Percentiles rank a stretch among this genome's conserved stretches.
phyloP scores from a whole-genome alignment of 2,113 vertebrate species.

The Electrona antarctica region DNA sequence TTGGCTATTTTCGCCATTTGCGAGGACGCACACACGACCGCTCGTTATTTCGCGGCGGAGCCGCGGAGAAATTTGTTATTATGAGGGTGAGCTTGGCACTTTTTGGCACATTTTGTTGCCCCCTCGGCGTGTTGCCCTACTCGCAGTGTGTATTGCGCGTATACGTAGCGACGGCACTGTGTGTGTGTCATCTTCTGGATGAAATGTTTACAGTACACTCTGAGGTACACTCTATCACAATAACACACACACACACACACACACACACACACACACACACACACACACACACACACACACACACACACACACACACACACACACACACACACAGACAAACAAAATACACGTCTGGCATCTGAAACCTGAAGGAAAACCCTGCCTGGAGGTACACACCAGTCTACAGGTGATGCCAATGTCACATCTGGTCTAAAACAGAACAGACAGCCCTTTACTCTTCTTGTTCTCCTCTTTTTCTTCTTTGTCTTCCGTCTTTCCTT shows the following conservation, averaged over 20 bases:
- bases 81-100: too few species aligned
- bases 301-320: conserved; percentile 14
- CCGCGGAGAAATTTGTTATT: too few species aligned
- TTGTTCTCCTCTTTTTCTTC: not conserved
- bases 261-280: conserved; percentile 7
- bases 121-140: too few species aligned
- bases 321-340: not conserved
- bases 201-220: conserved; percentile 38
- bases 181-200: conserved; percentile 26
- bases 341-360: conserved; percentile 38
- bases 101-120: too few species aligned
- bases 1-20: too few species aligned
- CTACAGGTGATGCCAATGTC: conserved; percentile 59
- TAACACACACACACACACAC: conserved; percentile 1
- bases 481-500: not conserved
- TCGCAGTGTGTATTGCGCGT: too few species aligned
- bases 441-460: conserved; percentile 29
- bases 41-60: too few species aligned
- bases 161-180: too few species aligned
- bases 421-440: conserved; percentile 46
- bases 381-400: conserved; percentile 62
- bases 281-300: not conserved
- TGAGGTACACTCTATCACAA: conserved; percentile 47
- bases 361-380: conserved; percentile 54
- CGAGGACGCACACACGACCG: too few species aligned